These are phyloP conservation scores for Eupsittula cactorum DNA, from an alignment of 2,113 vertebrate species.

Conservation along the genomic window DNA sequence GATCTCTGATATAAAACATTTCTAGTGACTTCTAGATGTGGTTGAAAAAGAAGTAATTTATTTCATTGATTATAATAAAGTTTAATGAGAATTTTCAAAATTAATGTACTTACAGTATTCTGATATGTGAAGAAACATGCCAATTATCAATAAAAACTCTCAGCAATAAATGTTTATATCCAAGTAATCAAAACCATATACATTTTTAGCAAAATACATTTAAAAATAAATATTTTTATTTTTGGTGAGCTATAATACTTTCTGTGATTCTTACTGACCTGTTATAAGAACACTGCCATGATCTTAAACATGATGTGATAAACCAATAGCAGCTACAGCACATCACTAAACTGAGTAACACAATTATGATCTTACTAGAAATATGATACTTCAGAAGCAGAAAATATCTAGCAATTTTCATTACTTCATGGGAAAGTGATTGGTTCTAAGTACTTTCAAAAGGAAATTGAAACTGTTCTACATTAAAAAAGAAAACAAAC, in stretches of 20 bases:
- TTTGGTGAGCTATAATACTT: background rate
- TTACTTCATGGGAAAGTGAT: background rate
- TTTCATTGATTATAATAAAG: background rate
- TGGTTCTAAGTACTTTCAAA: background rate
- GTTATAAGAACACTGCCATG: background rate
- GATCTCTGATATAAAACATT: background rate
- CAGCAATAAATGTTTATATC: background rate
- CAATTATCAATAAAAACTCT: background rate
- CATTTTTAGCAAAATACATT: background rate
- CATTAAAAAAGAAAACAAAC: background rate
- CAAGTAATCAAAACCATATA: background rate
- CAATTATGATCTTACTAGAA: background rate
- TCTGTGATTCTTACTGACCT: background rate
- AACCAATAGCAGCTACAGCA: background rate
- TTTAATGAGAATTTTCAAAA: background rate
- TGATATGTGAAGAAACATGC: background rate
- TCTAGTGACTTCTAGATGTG: background rate
- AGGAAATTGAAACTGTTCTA: background rate
- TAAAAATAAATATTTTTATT: background rate
- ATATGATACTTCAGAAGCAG: background rate
- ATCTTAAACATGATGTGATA: background rate
- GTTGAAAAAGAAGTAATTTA: background rate
- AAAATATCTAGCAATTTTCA: background rate
- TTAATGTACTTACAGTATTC: background rate
- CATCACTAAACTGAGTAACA: background rate